These are phyloP conservation scores for Rynchops niger DNA, from an alignment of 2,113 vertebrate genomes.

Conservation along the genomic window DNA sequence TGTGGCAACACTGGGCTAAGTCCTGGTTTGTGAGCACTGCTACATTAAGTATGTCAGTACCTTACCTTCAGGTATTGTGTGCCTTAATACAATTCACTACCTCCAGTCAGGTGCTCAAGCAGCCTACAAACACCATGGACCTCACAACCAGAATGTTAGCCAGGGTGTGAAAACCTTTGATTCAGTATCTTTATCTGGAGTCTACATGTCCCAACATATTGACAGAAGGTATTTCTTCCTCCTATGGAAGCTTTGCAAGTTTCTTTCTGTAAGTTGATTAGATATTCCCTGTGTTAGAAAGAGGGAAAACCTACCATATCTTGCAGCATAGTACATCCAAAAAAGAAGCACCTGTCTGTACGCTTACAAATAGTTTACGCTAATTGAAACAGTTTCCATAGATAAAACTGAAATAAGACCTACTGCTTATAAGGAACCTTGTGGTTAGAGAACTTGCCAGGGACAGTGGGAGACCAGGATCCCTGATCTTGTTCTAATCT, in stretches of 20 bases:
- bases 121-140: not conserved
- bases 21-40: not conserved
- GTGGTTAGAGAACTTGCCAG: not conserved
- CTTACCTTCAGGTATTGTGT: not conserved
- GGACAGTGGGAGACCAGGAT: not conserved
- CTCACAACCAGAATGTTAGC: not conserved
- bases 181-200: not conserved
- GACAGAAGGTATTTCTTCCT: not conserved
- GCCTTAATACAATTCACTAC: not conserved
- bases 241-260: rapidly evolving
- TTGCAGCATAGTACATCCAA: not conserved
- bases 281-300: not conserved
- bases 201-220: not conserved
- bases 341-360: not conserved
- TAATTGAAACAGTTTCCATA: not conserved
- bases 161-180: not conserved
- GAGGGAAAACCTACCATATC: not conserved
- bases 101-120: not conserved
- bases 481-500: not conserved
- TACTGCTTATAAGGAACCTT: not conserved
- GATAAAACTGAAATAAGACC: not conserved
- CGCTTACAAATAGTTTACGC: not conserved
- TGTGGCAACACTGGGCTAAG: not conserved
- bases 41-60: not conserved
- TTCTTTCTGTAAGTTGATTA: not conserved